These are phyloP conservation scores for Gasterosteus aculeatus DNA, from an alignment of 2,113 vertebrate species.

Conservation along the genomic window DNA sequence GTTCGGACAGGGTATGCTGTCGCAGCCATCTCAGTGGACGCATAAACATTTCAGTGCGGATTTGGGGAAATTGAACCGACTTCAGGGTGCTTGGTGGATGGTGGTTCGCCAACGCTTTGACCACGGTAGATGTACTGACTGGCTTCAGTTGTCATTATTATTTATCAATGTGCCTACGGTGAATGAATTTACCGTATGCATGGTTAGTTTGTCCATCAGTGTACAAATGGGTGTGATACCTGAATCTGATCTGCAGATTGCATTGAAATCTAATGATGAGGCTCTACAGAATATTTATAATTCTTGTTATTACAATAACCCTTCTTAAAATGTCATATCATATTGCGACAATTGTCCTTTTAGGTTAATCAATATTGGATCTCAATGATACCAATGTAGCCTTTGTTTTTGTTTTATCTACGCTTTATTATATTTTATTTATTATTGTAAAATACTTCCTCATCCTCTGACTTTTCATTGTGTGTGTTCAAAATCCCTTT, in stretches of 20 bases:
- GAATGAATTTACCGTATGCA: too few relatives aligned
- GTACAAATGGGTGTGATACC: neutral
- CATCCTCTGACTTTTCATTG: neutral
- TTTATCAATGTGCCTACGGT: too few relatives aligned
- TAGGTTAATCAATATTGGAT: neutral
- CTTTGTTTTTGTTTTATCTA: neutral
- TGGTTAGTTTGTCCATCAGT: too few relatives aligned
- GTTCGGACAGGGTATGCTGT: neutral
- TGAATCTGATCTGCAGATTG: neutral
- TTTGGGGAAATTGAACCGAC: neutral
- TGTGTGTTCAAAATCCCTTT: neutral
- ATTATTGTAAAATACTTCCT: neutral
- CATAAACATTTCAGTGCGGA: conserved; percentile 4
- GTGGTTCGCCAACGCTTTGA: neutral
- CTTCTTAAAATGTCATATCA: neutral
- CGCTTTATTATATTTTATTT: neutral
- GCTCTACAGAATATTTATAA: neutral
- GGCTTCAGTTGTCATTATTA: neutral
- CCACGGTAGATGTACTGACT: neutral
- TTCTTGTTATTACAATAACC: neutral
- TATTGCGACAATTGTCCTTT: neutral
- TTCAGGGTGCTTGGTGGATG: neutral
- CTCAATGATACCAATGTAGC: neutral
- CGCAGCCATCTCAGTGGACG: neutral
- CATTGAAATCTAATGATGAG: neutral